Conservation (phyloP, 2,888 invertebrate genomes). For the Conus canariensis region DNA sequence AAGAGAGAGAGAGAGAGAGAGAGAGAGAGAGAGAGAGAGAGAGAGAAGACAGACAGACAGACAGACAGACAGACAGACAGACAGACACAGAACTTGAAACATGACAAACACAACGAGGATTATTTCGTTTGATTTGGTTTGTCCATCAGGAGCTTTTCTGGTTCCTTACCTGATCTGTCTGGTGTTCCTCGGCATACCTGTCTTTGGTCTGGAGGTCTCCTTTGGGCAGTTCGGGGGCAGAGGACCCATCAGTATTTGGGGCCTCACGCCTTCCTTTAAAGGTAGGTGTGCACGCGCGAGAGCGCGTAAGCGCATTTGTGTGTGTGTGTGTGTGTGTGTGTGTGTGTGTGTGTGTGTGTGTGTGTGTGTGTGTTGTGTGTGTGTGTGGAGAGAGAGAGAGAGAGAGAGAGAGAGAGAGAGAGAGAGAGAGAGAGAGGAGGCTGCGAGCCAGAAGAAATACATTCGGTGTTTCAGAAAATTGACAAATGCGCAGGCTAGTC, state of each 20-base stretch:
- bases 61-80: neutral
- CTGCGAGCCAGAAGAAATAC: too few relatives aligned
- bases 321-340: neutral
- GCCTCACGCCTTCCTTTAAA: constrained; percentile 63
- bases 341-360: too few relatives aligned
- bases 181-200: constrained; percentile 58
- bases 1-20: constrained; percentile 8
- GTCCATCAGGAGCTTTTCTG: constrained; percentile 48
- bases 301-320: neutral
- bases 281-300: constrained; percentile 46
- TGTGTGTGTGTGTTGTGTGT: too few relatives aligned
- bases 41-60: neutral
- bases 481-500: too few relatives aligned
- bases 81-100: neutral
- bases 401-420: too few relatives aligned
- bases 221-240: constrained; percentile 58
- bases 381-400: too few relatives aligned
- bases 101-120: neutral
- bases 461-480: too few relatives aligned
- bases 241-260: constrained; percentile 64
- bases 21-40: neutral
- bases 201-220: constrained; percentile 60
- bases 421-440: too few relatives aligned
- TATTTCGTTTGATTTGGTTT: neutral
- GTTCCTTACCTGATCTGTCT: constrained; percentile 47